Base-by-base conservation (phyloP, 2,113 vertebrate species). In the Oncorhynchus keta region DNA sequence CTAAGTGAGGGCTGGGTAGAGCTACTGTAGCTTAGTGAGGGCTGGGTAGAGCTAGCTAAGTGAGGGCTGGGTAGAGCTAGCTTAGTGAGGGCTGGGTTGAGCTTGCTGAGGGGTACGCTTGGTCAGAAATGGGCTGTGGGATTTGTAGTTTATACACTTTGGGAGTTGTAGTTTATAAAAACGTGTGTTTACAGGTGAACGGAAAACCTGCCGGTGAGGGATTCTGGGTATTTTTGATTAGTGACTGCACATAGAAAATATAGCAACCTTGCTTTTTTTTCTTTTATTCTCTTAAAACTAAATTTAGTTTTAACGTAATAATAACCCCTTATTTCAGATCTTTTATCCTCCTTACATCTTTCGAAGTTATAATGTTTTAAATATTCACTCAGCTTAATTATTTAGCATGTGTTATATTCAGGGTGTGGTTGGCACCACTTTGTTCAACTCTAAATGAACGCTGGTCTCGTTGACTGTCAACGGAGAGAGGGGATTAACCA, bases 331-430 rank as follows among this genome's bases (percentile, higher is more conserved):
- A 92, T 89, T 92, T 92, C 86, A 24, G 81, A 73, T 13, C 9
- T 9, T 1, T 11, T 14, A 57, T 66, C 79, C 35, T 68, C 73
- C 81, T 89, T 89, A 82, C 85, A 91, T 90, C 81, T 61, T 61
- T 61, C 4, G 12, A 61, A 86, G 82, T 76, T 82, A 87, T 85
- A 89, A 80, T 86, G 92, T 91, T 88, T 79, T 83, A 70, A 74
- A 74, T 88, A 84, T 86, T 86, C 79, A 79, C 86, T 87, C 85
- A 89, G 81, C 85, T 4, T 90, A 83, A 87, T 93, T 94, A 79
- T 92, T 92, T 92, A 92, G 92, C 93, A 94, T 92, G 93, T 88
- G 74, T 84, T 83, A 84, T 85, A 85, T 88, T 90, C 86, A 73
- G 84, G 82, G 76, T 90, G 84, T 87, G 81, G 20, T 13, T 16